These are phyloP conservation scores for Fistularia commersonii DNA, from an alignment of 2,797 vertebrate genomes.

Conservation along the genomic window DNA sequence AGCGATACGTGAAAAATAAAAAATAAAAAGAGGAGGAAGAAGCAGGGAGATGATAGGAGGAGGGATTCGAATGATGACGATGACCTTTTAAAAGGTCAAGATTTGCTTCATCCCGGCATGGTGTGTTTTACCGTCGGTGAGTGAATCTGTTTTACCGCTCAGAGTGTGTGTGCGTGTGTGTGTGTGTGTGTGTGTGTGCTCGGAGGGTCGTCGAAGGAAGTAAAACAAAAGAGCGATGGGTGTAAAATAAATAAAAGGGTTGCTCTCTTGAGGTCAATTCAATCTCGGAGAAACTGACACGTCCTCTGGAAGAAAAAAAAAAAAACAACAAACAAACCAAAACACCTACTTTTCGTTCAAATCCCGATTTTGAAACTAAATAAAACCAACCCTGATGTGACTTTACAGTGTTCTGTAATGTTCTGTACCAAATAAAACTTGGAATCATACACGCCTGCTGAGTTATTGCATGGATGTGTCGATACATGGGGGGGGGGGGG, in stretches of 20 bases:
- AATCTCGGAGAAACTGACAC: slow-evolving; percentile 17
- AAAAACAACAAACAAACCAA: slow-evolving; percentile 16
- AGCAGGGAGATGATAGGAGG: too few relatives aligned
- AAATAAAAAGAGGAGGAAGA: slow-evolving; percentile 4
- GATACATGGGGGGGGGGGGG: slow-evolving; percentile 16
- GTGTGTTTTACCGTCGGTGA: too few relatives aligned
- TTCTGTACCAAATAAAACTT: slow-evolving; percentile 65
- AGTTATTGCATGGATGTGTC: neutral
- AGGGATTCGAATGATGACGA: slow-evolving; percentile 47
- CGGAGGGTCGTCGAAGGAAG: too few relatives aligned
- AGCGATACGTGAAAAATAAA: slow-evolving; percentile 9
- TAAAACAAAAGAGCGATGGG: too few relatives aligned
- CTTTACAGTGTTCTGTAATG: slow-evolving; percentile 39
- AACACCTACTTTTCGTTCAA: slow-evolving; percentile 22
- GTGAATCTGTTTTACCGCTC: too few relatives aligned
- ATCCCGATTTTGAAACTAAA: slow-evolving; percentile 23
- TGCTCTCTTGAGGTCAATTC: slow-evolving; percentile 7
- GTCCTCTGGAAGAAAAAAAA: slow-evolving; percentile 23
- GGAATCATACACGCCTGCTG: slow-evolving; percentile 44
- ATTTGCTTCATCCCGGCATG: slow-evolving; percentile 32
- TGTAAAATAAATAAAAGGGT: neutral
- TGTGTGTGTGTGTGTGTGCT: too few relatives aligned
- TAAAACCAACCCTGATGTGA: slow-evolving; percentile 44
- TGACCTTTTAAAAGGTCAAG: slow-evolving; percentile 48
- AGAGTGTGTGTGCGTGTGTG: too few relatives aligned